Conservation (phyloP, 2,797 vertebrate genomes). For the Fringilla coelebs region DNA sequence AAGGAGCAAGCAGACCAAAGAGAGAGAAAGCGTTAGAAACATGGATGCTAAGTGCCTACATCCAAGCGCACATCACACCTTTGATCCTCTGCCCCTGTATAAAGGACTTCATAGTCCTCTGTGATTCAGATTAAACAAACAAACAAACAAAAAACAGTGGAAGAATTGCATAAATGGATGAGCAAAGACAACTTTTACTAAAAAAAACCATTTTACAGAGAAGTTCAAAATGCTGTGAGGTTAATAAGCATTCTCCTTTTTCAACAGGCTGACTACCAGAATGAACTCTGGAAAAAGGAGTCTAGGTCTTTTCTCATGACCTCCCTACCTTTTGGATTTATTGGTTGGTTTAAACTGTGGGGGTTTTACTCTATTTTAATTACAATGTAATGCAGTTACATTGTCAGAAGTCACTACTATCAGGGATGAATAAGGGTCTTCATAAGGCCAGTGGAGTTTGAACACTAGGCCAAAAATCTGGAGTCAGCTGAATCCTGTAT, state of each 20-base stretch:
- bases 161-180: background rate
- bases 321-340: background rate
- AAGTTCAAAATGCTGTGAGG: background rate
- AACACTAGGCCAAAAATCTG: background rate
- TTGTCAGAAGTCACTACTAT: background rate
- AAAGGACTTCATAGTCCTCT: background rate
- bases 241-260: background rate
- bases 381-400: background rate
- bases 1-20: background rate
- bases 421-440: background rate
- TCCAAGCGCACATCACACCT: background rate
- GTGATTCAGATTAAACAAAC: background rate
- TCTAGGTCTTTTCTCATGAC: background rate
- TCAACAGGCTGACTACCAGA: background rate
- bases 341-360: background rate
- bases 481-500: background rate
- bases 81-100: background rate
- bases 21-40: background rate
- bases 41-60: rapidly evolving
- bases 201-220: background rate
- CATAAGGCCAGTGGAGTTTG: background rate
- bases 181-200: background rate
- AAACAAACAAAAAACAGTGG: background rate
- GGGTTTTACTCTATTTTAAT: background rate
- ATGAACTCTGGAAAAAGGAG: background rate